A percentile compares a stretch with the other conserved stretches of the same genome.
Conservation (phyloP, 1,140 invertebrate genomes). For the Drosophila pallidifrons region DNA sequence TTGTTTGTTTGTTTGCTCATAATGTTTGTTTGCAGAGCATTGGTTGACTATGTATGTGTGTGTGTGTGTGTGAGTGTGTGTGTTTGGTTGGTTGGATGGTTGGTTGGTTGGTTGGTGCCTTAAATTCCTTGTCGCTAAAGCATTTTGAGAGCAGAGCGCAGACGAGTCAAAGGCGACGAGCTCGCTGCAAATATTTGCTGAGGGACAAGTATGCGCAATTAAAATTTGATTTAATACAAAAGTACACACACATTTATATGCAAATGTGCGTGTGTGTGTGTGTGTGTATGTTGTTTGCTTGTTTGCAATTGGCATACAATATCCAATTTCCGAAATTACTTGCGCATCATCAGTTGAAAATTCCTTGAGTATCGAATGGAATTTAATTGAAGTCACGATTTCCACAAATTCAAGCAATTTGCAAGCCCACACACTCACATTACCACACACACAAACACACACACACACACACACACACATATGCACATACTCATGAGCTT, state of each 20-base stretch:
- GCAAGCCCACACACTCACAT: slow-evolving; percentile 31
- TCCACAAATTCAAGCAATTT: slow-evolving; percentile 80
- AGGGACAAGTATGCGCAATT: slow-evolving; percentile 83
- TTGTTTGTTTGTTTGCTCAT: slow-evolving; percentile 71
- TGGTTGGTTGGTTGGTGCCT: slow-evolving; percentile 55
- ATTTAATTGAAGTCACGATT: slow-evolving; percentile 84
- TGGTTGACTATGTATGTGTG: slow-evolving; percentile 29
- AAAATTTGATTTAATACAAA: slow-evolving; percentile 83
- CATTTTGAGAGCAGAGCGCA: slow-evolving; percentile 54
- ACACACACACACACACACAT: slow-evolving; percentile 17
- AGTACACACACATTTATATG: slow-evolving; percentile 54
- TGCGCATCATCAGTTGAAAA: slow-evolving; percentile 80
- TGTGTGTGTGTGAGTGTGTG: slow-evolving; percentile 15
- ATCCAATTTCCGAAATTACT: slow-evolving; percentile 83
- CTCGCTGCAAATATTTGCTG: slow-evolving; percentile 77
- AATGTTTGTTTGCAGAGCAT: slow-evolving; percentile 68
- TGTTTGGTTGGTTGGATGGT: slow-evolving; percentile 26
- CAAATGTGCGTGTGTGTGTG: slow-evolving; percentile 26
- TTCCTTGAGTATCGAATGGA: slow-evolving; percentile 84
- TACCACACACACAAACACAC: slow-evolving; percentile 11
- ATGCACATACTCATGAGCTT: slow-evolving; percentile 39
- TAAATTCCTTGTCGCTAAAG: slow-evolving; percentile 78
- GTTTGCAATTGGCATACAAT: slow-evolving; percentile 76
- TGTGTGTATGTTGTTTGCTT: slow-evolving; percentile 43
- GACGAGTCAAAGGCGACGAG: slow-evolving; percentile 74